Base-by-base conservation (phyloP, 2,113 vertebrate genomes). In the Eupsittula cactorum region DNA sequence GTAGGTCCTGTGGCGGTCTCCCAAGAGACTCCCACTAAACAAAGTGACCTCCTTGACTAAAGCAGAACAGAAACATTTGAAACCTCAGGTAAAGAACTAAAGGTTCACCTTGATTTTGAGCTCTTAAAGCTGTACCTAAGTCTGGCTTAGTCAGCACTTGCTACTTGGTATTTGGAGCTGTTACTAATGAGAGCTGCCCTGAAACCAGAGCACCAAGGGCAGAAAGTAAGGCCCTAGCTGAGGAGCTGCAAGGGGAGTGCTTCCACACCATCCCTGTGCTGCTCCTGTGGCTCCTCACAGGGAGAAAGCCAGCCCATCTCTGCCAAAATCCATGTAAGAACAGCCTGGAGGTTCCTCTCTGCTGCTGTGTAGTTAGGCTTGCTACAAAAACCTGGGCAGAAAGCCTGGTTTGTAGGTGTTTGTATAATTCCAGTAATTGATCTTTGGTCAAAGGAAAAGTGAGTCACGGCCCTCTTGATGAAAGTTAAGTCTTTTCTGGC, bases 11-110 rank as follows among this genome's bases (percentile, higher is more conserved):
- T 8, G 4, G 82, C 49, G 77, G 75, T 8, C 1, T 29, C 71
- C 53, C 2, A 1, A 47, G n/a, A 76, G 4, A 8, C 16, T 87
- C 42, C 78, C 0, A 0, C 23, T 44, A 59, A 69, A 87, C 83
- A 68, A 41, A 53, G 59, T 74, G 71, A 60, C 73, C 69, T 84
- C 44, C 16, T 3, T 91, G 57, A 44, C 35, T 65, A 41, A 82
- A 53, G 53, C 49, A 53, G 23, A 60, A 67, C 29, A 79, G 60
- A 89, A 77, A 62, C 1, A 0, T 60, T 3, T 78, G 73, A 92
- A 85, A 74, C 37, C 8, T 15, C 16, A 10, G 60, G 19, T 2
- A 50, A 23, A 68, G 44, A 52, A 37, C n/a, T 52, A 10, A 33
- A 68, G 29, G 17, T 35, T 63, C 35, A 19, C 42, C 39, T 78